A percentile compares a stretch with the other conserved stretches of the same genome.
phyloP scores from a whole-genome alignment of 2,797 vertebrate genomes.

The Pseudopleuronectes americanus region DNA sequence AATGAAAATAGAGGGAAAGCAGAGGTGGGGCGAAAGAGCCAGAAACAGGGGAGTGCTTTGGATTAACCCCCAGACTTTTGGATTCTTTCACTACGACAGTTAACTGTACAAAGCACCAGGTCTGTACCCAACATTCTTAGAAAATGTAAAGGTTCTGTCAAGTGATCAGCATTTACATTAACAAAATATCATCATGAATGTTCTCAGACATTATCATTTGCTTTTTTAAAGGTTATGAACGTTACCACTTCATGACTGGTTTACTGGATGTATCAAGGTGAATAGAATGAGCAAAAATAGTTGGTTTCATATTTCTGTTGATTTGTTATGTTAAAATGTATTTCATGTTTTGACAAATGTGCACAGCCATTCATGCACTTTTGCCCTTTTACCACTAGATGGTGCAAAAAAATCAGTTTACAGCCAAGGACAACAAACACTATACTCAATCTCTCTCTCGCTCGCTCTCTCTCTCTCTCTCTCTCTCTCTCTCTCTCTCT shows the following conservation, averaged over 20 bases:
- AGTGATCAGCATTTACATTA: not conserved
- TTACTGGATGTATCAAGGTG: not conserved
- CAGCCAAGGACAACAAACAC: not conserved
- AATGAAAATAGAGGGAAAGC: constrained; percentile 38
- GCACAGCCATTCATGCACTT: not conserved
- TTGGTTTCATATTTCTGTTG: not conserved
- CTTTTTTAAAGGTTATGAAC: too few relatives aligned
- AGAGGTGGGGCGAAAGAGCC: not conserved
- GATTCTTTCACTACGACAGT: not conserved
- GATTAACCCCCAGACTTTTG: constrained; percentile 5
- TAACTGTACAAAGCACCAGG: not conserved
- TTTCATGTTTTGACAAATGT: not conserved
- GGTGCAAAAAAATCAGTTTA: constrained; percentile 20
- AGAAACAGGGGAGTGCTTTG: not conserved
- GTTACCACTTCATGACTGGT: too few relatives aligned
- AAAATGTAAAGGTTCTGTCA: not conserved
- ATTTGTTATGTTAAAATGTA: not conserved
- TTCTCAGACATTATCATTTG: too few relatives aligned
- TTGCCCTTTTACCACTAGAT: constrained; percentile 37
- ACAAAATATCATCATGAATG: too few relatives aligned
- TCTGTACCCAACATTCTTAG: too few relatives aligned
- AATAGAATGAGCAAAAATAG: not conserved
- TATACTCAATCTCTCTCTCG: too few relatives aligned
- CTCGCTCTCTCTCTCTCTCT: too few relatives aligned
- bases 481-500: too few relatives aligned